A percentile compares a stretch with the other conserved stretches of the same genome.
Evolutionary conservation across 1,140 invertebrate species (phyloP).

Genomic region (Ctenoplectra terminalis): DNA sequence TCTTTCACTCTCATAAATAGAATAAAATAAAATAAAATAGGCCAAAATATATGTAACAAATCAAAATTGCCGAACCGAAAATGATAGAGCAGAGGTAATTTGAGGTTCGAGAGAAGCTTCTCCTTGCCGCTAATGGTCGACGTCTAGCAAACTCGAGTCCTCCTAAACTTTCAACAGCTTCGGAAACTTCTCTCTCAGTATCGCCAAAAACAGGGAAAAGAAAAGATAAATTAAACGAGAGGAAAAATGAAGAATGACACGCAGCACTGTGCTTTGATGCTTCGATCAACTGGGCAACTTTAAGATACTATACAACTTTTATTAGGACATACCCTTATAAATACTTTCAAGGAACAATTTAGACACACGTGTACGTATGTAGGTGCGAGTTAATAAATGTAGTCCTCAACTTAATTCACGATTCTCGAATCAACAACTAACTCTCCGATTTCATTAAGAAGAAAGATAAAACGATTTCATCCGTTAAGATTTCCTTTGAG

Average conservation of each 20-base stretch:
- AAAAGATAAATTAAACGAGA: background rate
- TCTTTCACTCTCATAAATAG: too few species aligned
- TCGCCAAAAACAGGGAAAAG: background rate
- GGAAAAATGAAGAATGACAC: background rate
- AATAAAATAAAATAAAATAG: background rate
- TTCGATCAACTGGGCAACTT: background rate
- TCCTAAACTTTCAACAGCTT: background rate
- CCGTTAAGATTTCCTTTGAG: background rate
- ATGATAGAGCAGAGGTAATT: background rate
- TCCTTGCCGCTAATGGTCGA: conserved; percentile 7
- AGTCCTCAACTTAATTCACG: too few species aligned
- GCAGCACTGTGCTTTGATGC: background rate
- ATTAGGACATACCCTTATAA: too few species aligned
- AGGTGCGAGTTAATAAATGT: background rate
- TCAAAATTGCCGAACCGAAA: background rate
- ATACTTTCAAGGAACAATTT: too few species aligned
- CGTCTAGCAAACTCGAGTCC: background rate
- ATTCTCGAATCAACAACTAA: background rate
- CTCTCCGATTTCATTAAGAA: background rate
- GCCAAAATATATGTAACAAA: background rate
- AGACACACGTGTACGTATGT: background rate
- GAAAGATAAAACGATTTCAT: background rate
- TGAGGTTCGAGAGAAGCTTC: background rate
- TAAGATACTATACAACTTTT: too few species aligned
- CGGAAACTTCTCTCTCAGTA: background rate